Conservation (phyloP, 2,888 invertebrate species). For the Ormyrus labotus region DNA sequence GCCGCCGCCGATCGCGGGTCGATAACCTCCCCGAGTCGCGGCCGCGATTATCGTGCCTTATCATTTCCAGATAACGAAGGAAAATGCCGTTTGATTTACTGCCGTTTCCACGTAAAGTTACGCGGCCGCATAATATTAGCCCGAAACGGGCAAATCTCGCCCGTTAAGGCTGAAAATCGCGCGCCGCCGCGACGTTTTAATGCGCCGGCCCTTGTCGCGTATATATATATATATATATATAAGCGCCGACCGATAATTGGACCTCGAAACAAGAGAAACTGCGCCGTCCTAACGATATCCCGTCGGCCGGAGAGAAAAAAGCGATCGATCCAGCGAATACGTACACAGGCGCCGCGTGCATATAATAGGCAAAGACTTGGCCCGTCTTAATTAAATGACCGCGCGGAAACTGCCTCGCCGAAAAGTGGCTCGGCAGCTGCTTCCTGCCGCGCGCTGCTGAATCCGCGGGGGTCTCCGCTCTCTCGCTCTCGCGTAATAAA, state of each 20-base stretch:
- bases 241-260: conserved; percentile 39
- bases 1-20: not conserved
- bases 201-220: not conserved
- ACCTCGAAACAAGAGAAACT: conserved; percentile 43
- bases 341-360: not conserved
- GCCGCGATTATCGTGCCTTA: conserved; percentile 21
- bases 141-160: conserved; percentile 20
- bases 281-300: conserved; percentile 4
- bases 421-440: conserved; percentile 67
- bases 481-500: too few species aligned
- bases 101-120: not conserved
- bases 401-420: conserved; percentile 54
- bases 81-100: conserved; percentile 33
- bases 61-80: conserved; percentile 38
- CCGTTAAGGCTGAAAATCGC: conserved; percentile 14
- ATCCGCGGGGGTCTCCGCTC: conserved; percentile 22
- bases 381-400: conserved; percentile 29
- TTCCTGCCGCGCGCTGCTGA: conserved; percentile 62
- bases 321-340: not conserved
- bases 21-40: conserved; percentile 13
- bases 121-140: not conserved
- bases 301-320: not conserved
- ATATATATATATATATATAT: too few species aligned
- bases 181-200: conserved; percentile 43
- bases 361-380: not conserved